These are phyloP conservation scores for Ceratothoa steindachneri DNA, from an alignment of 2,888 invertebrate species.

Conservation along the genomic window DNA sequence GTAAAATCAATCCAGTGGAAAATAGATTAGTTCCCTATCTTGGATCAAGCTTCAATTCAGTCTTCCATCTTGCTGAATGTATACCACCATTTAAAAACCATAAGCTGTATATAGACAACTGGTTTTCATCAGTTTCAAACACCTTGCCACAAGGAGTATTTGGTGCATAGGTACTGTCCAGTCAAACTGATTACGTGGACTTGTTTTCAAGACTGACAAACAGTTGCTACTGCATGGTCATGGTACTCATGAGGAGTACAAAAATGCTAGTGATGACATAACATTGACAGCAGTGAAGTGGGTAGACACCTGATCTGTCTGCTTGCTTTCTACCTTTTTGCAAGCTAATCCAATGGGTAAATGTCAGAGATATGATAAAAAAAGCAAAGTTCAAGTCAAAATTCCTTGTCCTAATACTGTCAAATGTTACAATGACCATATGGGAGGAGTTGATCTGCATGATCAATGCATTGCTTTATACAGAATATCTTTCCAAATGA, in stretches of 20 bases:
- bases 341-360: conserved; percentile 17
- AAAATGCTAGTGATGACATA: not conserved
- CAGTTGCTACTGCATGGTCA: conserved; percentile 7
- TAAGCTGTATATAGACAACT: conserved; percentile 18
- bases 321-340: conserved; percentile 13
- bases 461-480: conserved; percentile 22
- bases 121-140: conserved; percentile 16
- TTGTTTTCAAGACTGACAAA: conserved; percentile 25
- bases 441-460: conserved; percentile 43
- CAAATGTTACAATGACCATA: conserved; percentile 33
- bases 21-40: conserved; percentile 14
- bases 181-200: not conserved
- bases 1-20: conserved; percentile 9
- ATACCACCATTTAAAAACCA: conserved; percentile 17
- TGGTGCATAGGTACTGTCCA: conserved; percentile 17
- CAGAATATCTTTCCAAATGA: conserved; percentile 13
- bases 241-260: conserved; percentile 27
- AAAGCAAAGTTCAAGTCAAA: conserved; percentile 29
- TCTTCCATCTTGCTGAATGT: conserved; percentile 18
- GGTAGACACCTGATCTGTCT: not conserved
- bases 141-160: conserved; percentile 19
- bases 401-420: conserved; percentile 32
- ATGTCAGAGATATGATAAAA: conserved; percentile 29
- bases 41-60: conserved; percentile 12
- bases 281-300: conserved; percentile 18